Conservation (phyloP, 1,140 invertebrate genomes). For the Tetramorium alpestre region DNA sequence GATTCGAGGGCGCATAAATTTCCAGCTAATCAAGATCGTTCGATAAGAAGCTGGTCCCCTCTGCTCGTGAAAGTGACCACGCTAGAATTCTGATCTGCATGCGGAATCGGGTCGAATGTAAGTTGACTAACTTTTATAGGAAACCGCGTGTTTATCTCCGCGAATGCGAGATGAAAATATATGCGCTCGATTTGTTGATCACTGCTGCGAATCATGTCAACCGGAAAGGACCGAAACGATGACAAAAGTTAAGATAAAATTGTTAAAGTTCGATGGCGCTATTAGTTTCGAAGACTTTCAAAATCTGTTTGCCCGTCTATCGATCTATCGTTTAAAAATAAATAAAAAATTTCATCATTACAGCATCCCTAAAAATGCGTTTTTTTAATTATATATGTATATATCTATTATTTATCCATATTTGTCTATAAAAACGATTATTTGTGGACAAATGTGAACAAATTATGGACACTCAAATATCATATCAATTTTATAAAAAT, state of each 20-base stretch:
- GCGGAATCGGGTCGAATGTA: not conserved
- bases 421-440: too few relatives aligned
- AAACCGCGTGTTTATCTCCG: slow-evolving; percentile 10
- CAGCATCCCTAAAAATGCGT: too few relatives aligned
- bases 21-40: slow-evolving; percentile 67
- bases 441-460: too few relatives aligned
- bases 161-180: not conserved
- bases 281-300: not conserved
- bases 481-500: too few relatives aligned
- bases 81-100: slow-evolving; percentile 6
- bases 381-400: too few relatives aligned
- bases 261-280: not conserved
- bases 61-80: not conserved
- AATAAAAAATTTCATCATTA: too few relatives aligned
- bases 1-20: slow-evolving; percentile 72
- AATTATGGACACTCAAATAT: too few relatives aligned
- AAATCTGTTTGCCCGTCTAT: slow-evolving; percentile 21
- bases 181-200: not conserved
- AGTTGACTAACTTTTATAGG: not conserved
- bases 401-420: too few relatives aligned
- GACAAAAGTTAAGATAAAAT: not conserved
- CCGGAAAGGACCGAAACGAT: not conserved
- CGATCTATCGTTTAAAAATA: not conserved
- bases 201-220: not conserved
- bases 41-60: not conserved